These are phyloP conservation scores for Prionace glauca DNA, from an alignment of 2,797 vertebrate genomes.

Conservation along the genomic window DNA sequence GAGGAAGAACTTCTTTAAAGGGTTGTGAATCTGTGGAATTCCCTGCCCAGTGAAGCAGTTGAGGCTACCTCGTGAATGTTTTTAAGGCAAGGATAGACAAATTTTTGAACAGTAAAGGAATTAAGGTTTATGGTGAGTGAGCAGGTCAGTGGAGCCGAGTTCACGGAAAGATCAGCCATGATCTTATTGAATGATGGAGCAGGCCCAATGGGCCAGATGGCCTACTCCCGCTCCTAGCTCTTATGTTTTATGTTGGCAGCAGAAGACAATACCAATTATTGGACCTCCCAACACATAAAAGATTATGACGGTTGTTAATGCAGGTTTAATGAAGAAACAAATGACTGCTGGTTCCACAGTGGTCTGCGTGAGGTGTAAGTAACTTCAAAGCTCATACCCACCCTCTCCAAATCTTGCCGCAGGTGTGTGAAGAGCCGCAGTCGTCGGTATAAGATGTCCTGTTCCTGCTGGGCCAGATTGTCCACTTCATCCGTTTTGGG, in stretches of 20 bases:
- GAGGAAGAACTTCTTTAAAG: too few relatives aligned
- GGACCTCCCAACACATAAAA: background rate
- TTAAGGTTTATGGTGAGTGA: too few relatives aligned
- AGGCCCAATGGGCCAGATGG: too few relatives aligned
- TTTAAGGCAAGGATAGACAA: too few relatives aligned
- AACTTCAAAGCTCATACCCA: constrained; percentile 56
- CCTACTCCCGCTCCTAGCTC: too few relatives aligned
- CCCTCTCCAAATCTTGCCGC: constrained; percentile 90
- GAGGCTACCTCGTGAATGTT: too few relatives aligned
- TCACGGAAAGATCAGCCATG: too few relatives aligned
- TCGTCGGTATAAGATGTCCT: constrained; percentile 86
- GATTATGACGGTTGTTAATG: background rate
- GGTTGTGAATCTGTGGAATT: too few relatives aligned
- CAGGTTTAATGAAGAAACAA: background rate
- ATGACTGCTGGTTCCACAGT: background rate
- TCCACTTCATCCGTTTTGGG: constrained; percentile 90
- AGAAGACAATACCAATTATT: background rate
- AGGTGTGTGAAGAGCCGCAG: constrained; percentile 93
- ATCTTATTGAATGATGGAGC: too few relatives aligned
- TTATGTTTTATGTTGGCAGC: background rate
- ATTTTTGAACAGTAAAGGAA: too few relatives aligned
- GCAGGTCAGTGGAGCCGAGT: too few relatives aligned
- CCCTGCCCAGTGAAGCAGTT: too few relatives aligned
- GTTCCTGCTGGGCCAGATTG: constrained; percentile 91
- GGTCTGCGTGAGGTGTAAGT: background rate